A percentile compares a stretch with the other conserved stretches of the same genome.
These are phyloP conservation scores for Erpobdella octoculata DNA, from an alignment of 2,888 invertebrate species.

Conservation along the genomic window DNA sequence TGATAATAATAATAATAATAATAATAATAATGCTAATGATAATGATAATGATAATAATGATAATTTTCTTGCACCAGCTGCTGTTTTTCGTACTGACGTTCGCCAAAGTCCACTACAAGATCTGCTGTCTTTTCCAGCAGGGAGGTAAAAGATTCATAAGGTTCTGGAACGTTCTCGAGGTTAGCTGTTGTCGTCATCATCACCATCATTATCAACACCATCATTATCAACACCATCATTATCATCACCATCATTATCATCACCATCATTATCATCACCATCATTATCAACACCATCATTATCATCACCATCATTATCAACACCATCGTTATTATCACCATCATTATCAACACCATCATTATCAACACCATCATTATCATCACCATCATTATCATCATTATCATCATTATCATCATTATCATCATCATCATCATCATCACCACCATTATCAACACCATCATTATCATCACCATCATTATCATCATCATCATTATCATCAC, in stretches of 20 bases:
- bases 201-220: neutral
- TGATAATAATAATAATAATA: neutral
- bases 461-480: neutral
- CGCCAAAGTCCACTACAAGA: constrained; percentile 40
- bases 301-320: neutral
- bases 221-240: constrained; percentile 7
- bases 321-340: neutral
- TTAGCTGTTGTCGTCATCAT: constrained; percentile 31
- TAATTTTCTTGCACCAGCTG: too few species aligned
- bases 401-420: constrained; percentile 5
- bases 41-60: neutral
- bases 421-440: neutral
- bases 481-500: neutral
- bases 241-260: neutral
- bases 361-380: neutral
- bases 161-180: constrained; percentile 47
- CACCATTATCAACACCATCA: neutral
- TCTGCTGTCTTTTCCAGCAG: constrained; percentile 38
- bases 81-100: constrained; percentile 45
- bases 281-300: neutral
- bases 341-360: neutral
- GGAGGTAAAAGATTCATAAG: constrained; percentile 41
- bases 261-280: neutral
- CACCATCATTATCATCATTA: constrained; percentile 2
- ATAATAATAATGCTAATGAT: too few species aligned